Conservation (phyloP, 1,140 invertebrate genomes). For the Drosophila pandora region DNA sequence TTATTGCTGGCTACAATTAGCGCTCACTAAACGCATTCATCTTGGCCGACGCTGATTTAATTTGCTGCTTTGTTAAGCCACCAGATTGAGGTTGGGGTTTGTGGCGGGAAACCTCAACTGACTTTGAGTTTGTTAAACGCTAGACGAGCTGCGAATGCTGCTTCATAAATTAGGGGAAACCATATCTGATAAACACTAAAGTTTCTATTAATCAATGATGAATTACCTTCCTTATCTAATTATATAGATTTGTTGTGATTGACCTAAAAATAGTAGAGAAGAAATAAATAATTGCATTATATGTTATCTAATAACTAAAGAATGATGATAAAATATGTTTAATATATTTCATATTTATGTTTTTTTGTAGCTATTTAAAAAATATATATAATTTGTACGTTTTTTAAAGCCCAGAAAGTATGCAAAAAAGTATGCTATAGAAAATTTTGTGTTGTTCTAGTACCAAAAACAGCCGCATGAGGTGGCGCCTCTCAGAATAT, state of each 20-base stretch:
- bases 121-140: neutral
- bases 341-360: neutral
- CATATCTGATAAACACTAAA: neutral
- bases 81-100: slow-evolving; percentile 5
- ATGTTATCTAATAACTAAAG: neutral
- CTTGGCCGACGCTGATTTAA: slow-evolving; percentile 41
- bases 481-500: slow-evolving; percentile 2
- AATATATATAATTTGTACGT: neutral
- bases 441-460: neutral
- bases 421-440: slow-evolving; percentile 24
- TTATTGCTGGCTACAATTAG: slow-evolving; percentile 58
- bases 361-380: neutral
- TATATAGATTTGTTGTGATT: neutral
- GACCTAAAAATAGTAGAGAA: neutral
- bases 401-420: neutral
- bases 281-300: neutral
- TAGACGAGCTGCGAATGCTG: neutral
- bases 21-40: slow-evolving; percentile 56
- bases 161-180: neutral
- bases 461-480: neutral
- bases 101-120: slow-evolving; percentile 2
- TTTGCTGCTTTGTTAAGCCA: slow-evolving; percentile 36
- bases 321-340: neutral
- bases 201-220: neutral
- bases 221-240: neutral